Conservation (phyloP, 2,113 vertebrate genomes). For the Sterrhoptilus dennistouni region DNA sequence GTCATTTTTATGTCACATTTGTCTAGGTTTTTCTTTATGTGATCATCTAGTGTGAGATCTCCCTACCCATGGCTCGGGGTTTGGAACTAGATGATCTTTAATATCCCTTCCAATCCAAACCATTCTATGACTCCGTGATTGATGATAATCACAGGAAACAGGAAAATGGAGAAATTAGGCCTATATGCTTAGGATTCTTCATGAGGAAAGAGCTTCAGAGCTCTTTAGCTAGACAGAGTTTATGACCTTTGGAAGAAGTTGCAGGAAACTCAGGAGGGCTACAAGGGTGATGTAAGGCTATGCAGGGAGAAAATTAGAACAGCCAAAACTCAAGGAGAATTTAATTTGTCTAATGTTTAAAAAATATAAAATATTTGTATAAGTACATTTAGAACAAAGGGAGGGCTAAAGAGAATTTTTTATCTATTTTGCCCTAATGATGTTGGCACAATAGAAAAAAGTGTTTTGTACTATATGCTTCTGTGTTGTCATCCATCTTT, state of each 20-base stretch:
- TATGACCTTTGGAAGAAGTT: background rate
- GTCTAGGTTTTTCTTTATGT: background rate
- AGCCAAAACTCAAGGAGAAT: background rate
- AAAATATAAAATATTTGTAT: background rate
- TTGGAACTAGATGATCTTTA: background rate
- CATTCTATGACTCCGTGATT: background rate
- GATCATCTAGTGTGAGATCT: background rate
- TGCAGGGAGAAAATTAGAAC: background rate
- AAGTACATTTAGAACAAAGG: background rate
- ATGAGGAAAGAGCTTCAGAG: background rate
- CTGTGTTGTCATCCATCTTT: background rate
- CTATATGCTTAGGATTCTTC: background rate
- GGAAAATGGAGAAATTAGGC: background rate
- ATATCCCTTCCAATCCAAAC: background rate
- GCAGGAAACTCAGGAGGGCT: background rate
- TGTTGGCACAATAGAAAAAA: background rate
- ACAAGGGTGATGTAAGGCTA: background rate
- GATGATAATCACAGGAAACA: background rate
- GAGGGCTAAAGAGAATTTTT: background rate
- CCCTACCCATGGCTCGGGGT: rapidly evolving
- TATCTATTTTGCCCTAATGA: background rate
- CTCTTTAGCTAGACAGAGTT: background rate
- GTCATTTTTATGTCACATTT: background rate
- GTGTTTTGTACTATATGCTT: background rate
- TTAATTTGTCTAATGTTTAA: background rate